A percentile compares a stretch with the other conserved stretches of the same genome.
Evolutionary conservation across 2,113 vertebrate genomes (phyloP).

Genomic region (Larimichthys polyactis): DNA sequence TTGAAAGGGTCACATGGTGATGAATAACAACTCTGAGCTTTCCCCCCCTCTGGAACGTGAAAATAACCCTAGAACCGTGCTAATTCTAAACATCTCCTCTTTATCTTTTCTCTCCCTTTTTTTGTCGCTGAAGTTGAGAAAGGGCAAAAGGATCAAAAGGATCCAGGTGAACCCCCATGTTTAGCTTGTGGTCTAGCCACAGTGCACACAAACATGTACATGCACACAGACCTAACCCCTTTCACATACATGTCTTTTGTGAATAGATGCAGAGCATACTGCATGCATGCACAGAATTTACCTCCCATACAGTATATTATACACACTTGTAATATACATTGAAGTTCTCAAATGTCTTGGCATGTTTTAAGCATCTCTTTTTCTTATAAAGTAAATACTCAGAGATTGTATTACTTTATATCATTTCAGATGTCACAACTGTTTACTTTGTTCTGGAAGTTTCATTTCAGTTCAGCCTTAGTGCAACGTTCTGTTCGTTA

Average conservation of each 20-base stretch:
- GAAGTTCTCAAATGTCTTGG: slow-evolving; percentile 50
- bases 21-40: slow-evolving; percentile 54
- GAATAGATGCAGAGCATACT: slow-evolving; percentile 41
- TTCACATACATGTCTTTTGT: slow-evolving; percentile 18
- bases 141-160: slow-evolving; percentile 94
- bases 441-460: neutral
- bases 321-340: slow-evolving; percentile 34
- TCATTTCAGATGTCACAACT: slow-evolving; percentile 32
- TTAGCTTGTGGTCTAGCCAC: slow-evolving; percentile 91
- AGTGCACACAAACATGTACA: slow-evolving; percentile 50
- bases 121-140: slow-evolving; percentile 94
- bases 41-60: slow-evolving; percentile 39
- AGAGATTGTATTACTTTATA: slow-evolving; percentile 76
- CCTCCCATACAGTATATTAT: slow-evolving; percentile 24
- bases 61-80: slow-evolving; percentile 79
- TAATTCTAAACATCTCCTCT: slow-evolving; percentile 93
- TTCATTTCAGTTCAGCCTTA: slow-evolving; percentile 2
- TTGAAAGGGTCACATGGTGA: slow-evolving; percentile 66
- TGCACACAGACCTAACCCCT: slow-evolving; percentile 2
- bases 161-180: slow-evolving; percentile 98
- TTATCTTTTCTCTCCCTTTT: slow-evolving; percentile 87
- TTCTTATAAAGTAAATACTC: slow-evolving; percentile 44
- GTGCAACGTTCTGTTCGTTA: neutral
- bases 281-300: slow-evolving; percentile 47
- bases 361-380: slow-evolving; percentile 61